These are phyloP conservation scores for Furnarius figulus DNA, from an alignment of 2,113 vertebrate genomes.

Conservation along the genomic window DNA sequence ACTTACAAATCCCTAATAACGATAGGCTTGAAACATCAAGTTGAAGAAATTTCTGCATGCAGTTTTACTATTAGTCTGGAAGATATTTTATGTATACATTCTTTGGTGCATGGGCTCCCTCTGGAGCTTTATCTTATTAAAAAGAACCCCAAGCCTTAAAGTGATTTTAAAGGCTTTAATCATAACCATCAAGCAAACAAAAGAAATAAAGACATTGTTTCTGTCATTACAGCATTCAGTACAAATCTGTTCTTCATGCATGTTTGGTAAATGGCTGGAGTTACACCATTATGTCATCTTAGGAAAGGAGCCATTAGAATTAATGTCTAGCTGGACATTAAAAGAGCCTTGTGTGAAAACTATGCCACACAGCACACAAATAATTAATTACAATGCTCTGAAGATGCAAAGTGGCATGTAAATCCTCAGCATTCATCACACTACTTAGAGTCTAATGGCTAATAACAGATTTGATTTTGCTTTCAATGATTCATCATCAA, in stretches of 20 bases:
- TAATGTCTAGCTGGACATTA: not conserved
- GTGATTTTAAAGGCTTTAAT: not conserved
- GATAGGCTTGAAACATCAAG: not conserved
- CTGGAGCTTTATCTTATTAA: constrained; percentile 24
- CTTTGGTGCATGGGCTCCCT: constrained; percentile 17
- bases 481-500: not conserved
- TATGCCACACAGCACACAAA: not conserved
- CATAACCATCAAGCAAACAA: not conserved
- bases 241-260: not conserved
- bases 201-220: not conserved
- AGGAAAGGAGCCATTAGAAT: not conserved
- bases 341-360: not conserved
- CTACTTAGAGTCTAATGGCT: not conserved
- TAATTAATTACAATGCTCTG: constrained; percentile 15
- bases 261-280: not conserved
- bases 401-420: not conserved
- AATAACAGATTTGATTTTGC: constrained; percentile 20
- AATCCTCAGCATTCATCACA: not conserved
- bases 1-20: not conserved
- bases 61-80: not conserved
- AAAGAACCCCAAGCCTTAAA: not conserved
- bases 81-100: not conserved
- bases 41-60: not conserved
- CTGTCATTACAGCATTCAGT: not conserved
- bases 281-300: not conserved